A percentile compares a stretch with the other conserved stretches of the same genome.
These are phyloP conservation scores for Galerucella pusilla DNA, from an alignment of 2,888 invertebrate genomes.

Conservation along the genomic window DNA sequence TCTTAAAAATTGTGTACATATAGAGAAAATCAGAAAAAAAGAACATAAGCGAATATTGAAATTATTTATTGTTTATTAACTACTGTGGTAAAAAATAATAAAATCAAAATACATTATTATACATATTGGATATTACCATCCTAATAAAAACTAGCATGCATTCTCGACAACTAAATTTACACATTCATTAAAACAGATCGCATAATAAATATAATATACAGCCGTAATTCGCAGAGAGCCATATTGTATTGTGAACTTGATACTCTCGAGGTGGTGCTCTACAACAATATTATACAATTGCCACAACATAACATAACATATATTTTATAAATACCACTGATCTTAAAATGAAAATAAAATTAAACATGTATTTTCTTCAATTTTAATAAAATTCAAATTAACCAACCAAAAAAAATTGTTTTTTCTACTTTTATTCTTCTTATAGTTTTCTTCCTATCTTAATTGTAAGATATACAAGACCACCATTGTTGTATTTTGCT, in stretches of 20 bases:
- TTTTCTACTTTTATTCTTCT: no score
- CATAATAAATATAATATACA: constrained; percentile 64
- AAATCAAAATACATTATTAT: constrained; percentile 65
- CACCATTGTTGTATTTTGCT: no score
- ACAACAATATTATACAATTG: constrained; percentile 17
- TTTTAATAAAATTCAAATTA: no score
- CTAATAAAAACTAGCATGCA: constrained; percentile 64
- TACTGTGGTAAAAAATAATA: constrained; percentile 66
- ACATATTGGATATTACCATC: constrained; percentile 60
- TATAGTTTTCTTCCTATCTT: no score
- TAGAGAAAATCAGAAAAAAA: constrained; percentile 33
- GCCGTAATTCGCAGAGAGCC: constrained; percentile 63
- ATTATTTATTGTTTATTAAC: constrained; percentile 59
- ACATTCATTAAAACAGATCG: constrained; percentile 62
- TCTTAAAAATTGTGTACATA: constrained; percentile 33
- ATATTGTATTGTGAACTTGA: constrained; percentile 50
- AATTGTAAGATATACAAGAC: no score
- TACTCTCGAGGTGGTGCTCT: constrained; percentile 27
- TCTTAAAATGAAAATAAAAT: not conserved
- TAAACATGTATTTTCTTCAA: no score
- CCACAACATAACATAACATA: constrained; percentile 4
- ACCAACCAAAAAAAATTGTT: no score
- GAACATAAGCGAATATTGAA: constrained; percentile 42
- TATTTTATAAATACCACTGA: not conserved
- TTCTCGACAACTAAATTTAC: constrained; percentile 62